Evolutionary conservation across 30 jellyfish, hydroid and myxozoan species (phyloP), one percentile per base, ranked within the genome.

Genomic region (Chrysaora quinquecirrha): DNA sequence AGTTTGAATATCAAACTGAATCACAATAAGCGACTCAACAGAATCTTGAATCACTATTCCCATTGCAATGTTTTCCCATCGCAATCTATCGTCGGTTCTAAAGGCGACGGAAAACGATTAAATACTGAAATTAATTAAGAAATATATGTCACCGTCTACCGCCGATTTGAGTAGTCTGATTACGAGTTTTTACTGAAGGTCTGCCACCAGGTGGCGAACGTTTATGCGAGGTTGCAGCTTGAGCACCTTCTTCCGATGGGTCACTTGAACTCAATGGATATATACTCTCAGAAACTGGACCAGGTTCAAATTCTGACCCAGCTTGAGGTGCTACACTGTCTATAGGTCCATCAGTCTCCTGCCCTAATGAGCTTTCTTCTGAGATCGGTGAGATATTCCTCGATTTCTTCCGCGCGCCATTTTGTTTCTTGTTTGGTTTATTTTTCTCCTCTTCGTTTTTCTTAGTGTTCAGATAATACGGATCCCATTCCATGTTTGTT

Each of bases 401-500:
- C 27, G 87, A 78, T 27, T 66, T 84, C 60, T 80, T 76, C 46
- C 79, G 33, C 1, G 84, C 86, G 31, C 68, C 70, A 62, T 70
- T 75, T 18, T 48, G 56, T 14, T 87, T 87, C 35, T 84, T 76
- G 10, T 80, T 87, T 1, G 71, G 72, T 60, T 60, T 66, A 32
- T 82, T 73, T 34, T 73, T 61, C n/a, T 74, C 87, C 67, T 78
- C 93, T 48, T 83, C 84, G 46, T 87, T 75, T 76, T 87, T 78
- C 83, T 87, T 91, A 0, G 95, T 84, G 61, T 86, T 79, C 54
- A 88, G 83, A 52, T 80, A 70, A 81, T 85, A 91, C 12, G 99
- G 99, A 73, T 94, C 99, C 99, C 99, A 94, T 52, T 94, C 99
- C 99, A 94, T 94, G 23, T 85, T 54, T n/a, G 87, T 66, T 31